Evolutionary conservation across 2,113 vertebrate genomes (phyloP).

Genomic region (Aramus guarauna): DNA sequence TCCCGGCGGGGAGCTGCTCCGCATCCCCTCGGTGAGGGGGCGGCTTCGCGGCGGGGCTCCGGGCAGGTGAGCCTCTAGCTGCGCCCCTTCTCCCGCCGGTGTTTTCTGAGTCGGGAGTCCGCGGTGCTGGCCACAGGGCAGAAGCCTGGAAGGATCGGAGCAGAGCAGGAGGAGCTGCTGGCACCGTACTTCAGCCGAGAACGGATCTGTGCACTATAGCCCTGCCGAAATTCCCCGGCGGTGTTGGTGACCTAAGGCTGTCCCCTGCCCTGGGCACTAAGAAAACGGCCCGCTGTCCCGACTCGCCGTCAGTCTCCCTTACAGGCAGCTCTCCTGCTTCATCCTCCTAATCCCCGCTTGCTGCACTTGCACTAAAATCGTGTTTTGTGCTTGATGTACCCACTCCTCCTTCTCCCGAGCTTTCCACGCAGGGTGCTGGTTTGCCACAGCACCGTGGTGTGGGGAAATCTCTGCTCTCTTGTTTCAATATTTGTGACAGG

Average conservation of each 20-base stretch:
- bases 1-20: neutral
- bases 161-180: neutral
- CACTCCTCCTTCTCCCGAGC: neutral
- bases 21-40: neutral
- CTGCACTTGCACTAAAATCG: neutral
- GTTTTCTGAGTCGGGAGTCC: neutral
- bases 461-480: neutral
- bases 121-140: neutral
- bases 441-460: neutral
- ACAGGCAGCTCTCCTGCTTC: neutral
- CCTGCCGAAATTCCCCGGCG: neutral
- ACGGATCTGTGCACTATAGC: neutral
- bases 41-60: neutral
- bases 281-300: neutral
- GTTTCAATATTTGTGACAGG: neutral
- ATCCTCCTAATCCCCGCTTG: neutral
- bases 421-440: neutral
- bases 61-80: neutral
- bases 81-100: neutral
- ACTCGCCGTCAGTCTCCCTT: neutral
- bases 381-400: neutral
- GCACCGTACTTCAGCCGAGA: neutral
- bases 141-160: neutral
- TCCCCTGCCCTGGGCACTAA: neutral
- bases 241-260: neutral